Percentiles rank a stretch among this genome's conserved stretches.
Conservation (phyloP, 2,888 invertebrate genomes). For the Malachius bipustulatus region DNA sequence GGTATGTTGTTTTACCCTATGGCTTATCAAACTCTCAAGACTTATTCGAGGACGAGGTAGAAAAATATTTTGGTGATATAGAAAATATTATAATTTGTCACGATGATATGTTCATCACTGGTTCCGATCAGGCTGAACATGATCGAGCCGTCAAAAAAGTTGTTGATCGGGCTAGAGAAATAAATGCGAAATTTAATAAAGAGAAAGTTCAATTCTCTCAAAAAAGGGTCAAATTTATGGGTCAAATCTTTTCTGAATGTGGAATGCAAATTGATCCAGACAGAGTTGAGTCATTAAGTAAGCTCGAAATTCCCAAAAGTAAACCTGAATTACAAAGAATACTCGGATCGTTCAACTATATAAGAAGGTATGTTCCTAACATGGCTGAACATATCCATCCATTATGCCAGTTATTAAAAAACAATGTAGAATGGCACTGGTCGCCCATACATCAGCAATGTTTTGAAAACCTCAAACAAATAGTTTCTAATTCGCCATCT, state of each 20-base stretch:
- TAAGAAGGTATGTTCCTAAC: constrained; percentile 13
- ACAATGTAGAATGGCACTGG: constrained; percentile 17
- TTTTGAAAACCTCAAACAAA: constrained; percentile 16
- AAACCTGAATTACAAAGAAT: constrained; percentile 6
- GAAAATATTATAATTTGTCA: constrained; percentile 14
- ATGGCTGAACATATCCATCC: constrained; percentile 16
- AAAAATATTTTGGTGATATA: constrained; percentile 17
- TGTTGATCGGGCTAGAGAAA: constrained; percentile 13
- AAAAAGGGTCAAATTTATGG: constrained; percentile 14
- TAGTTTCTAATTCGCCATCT: constrained; percentile 15
- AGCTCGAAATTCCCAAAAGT: not conserved
- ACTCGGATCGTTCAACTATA: constrained; percentile 8
- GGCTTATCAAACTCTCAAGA: constrained; percentile 19
- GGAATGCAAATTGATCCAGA: constrained; percentile 7
- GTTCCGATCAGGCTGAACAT: constrained; percentile 14
- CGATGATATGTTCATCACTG: constrained; percentile 17
- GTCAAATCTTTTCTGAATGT: constrained; percentile 5
- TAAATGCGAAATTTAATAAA: constrained; percentile 16
- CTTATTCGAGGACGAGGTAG: constrained; percentile 16
- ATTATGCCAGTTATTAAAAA: constrained; percentile 17
- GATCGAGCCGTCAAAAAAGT: constrained; percentile 15
- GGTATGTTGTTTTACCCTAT: constrained; percentile 15
- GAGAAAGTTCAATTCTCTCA: constrained; percentile 17
- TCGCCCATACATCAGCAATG: constrained; percentile 14
- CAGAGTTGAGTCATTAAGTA: constrained; percentile 1